phyloP scores from a whole-genome alignment of 2,113 vertebrate genomes.

The Cyphomyrus plagiostoma region DNA sequence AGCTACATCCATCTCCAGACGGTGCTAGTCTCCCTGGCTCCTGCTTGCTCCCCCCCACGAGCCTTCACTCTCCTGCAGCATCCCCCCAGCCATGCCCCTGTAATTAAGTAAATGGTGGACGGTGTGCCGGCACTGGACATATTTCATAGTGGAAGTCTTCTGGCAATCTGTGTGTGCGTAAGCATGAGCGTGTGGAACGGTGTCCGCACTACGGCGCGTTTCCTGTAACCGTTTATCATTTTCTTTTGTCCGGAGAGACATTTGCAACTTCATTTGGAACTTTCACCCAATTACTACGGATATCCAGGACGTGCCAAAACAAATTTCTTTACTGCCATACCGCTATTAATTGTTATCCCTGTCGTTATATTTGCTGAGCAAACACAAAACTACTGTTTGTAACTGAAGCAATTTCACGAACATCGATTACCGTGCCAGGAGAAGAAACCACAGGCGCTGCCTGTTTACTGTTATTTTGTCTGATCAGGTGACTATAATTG shows the following conservation, averaged over 20 bases:
- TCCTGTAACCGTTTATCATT: background rate
- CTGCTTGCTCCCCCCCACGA: background rate
- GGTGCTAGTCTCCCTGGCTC: background rate
- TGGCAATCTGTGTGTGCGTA: background rate
- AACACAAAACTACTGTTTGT: background rate
- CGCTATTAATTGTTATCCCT: background rate
- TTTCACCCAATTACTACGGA: background rate
- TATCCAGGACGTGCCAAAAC: background rate
- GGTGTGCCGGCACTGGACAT: background rate
- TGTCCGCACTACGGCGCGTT: background rate
- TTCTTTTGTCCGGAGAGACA: background rate
- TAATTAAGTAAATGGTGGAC: conserved; percentile 22
- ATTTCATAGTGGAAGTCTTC: conserved; percentile 14
- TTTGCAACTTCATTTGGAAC: background rate
- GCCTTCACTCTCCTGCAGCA: background rate
- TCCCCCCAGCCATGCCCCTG: background rate
- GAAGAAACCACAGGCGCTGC: background rate
- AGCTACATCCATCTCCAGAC: background rate
- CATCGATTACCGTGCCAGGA: background rate
- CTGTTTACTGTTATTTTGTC: background rate
- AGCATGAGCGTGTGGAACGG: background rate
- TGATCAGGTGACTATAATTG: background rate
- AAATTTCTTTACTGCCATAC: background rate
- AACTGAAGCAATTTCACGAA: background rate
- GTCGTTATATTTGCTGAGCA: background rate